phyloP scores from a whole-genome alignment of 2,113 vertebrate genomes.

The Sebastes schlegelii region DNA sequence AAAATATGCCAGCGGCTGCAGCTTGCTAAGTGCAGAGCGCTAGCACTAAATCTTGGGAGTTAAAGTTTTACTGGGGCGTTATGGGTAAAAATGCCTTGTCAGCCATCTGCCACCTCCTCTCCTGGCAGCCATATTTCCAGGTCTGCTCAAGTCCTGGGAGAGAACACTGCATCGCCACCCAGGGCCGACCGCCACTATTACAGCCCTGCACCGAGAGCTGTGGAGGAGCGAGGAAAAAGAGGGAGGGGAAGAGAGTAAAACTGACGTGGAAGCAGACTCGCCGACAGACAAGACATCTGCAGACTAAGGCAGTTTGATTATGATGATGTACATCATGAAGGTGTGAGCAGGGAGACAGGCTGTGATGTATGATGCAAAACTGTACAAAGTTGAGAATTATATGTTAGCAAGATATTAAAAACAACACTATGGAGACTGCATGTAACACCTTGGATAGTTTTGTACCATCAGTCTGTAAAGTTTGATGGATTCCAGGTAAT shows the following conservation, averaged over 20 bases:
- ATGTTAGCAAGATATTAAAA: background rate
- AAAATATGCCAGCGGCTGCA: slow-evolving; percentile 96
- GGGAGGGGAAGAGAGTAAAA: slow-evolving; percentile 74
- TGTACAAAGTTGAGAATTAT: background rate
- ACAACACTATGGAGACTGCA: too few relatives aligned
- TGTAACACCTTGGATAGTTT: too few relatives aligned
- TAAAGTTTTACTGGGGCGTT: slow-evolving; percentile 99
- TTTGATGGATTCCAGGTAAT: background rate
- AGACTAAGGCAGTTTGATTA: slow-evolving; percentile 29
- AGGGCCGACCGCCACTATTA: slow-evolving; percentile 91
- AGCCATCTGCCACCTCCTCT: slow-evolving; percentile 99
- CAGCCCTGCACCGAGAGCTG: slow-evolving; percentile 77
- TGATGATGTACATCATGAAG: slow-evolving; percentile 12
- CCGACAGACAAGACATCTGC: slow-evolving; percentile 14
- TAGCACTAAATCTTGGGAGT: slow-evolving; percentile 97
- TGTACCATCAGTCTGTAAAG: background rate
- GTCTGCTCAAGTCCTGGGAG: slow-evolving; percentile 89
- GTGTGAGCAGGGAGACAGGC: background rate
- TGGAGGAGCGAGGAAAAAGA: slow-evolving; percentile 25
- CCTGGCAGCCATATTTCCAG: slow-evolving; percentile 98
- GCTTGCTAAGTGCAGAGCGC: slow-evolving; percentile 96
- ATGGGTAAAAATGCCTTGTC: slow-evolving; percentile 99
- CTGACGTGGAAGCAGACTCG: slow-evolving; percentile 69
- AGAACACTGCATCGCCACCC: slow-evolving; percentile 89
- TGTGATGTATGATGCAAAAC: background rate